A percentile compares a stretch with the other conserved stretches of the same genome.
These are phyloP conservation scores for Drosophila ogumai DNA, from an alignment of 1,140 invertebrate species.

Conservation along the genomic window DNA sequence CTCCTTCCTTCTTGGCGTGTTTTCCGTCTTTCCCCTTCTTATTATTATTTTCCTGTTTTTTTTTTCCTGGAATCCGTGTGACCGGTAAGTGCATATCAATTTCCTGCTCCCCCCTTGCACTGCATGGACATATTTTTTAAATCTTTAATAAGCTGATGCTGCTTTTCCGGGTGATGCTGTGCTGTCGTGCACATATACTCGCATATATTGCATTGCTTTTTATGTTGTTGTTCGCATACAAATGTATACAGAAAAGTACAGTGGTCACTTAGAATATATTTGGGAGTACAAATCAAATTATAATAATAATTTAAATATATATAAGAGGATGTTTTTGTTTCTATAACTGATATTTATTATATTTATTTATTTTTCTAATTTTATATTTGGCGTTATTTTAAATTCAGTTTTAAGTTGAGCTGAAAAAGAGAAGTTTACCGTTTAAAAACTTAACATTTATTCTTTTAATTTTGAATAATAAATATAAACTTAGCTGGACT, in stretches of 20 bases:
- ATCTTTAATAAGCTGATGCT: conserved; percentile 72
- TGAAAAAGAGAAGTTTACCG: neutral
- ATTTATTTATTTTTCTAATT: neutral
- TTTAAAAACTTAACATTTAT: too few relatives aligned
- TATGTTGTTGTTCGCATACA: conserved; percentile 40
- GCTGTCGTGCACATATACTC: conserved; percentile 17
- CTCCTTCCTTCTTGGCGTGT: neutral
- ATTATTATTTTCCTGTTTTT: conserved; percentile 7
- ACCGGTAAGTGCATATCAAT: conserved; percentile 81
- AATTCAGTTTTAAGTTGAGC: neutral
- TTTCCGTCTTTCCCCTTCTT: neutral
- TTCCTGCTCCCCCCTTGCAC: conserved; percentile 50
- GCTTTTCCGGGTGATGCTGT: conserved; percentile 13
- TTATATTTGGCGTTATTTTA: neutral
- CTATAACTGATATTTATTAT: too few relatives aligned
- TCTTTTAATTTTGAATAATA: neutral
- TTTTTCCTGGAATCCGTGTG: conserved; percentile 27
- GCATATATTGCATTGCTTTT: conserved; percentile 65
- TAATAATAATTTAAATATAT: neutral
- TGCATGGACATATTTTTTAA: conserved; percentile 63
- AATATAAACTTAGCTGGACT: neutral
- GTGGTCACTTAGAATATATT: neutral
- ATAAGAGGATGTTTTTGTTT: too few relatives aligned
- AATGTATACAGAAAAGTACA: conserved; percentile 13
- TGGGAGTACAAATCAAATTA: neutral